Evolutionary conservation across 2,888 invertebrate species (phyloP).

Genomic region (Stegana nigrithorax): DNA sequence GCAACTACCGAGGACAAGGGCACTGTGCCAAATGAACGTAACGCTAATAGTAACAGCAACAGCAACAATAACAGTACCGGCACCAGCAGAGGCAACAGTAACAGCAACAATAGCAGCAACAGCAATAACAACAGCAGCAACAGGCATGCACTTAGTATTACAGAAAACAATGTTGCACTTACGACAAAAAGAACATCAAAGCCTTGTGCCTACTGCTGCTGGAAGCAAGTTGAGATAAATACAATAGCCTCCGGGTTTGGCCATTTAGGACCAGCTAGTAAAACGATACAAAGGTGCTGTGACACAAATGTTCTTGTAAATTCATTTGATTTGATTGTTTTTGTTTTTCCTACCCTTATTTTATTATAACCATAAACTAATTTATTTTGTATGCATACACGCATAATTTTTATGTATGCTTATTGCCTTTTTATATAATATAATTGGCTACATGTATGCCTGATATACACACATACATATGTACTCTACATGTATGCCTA

Average conservation of each 20-base stretch:
- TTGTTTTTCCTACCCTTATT: neutral
- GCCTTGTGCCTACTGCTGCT: conserved; percentile 75
- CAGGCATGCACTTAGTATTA: neutral
- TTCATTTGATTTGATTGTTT: neutral
- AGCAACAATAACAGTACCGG: neutral
- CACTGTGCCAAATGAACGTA: neutral
- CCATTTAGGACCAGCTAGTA: conserved; percentile 87
- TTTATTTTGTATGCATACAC: neutral
- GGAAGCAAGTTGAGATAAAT: conserved; percentile 95
- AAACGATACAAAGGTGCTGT: conserved; percentile 84
- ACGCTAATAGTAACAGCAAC: neutral
- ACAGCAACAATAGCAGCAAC: conserved; percentile 6
- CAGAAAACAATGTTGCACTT: neutral
- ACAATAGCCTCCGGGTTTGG: conserved; percentile 97
- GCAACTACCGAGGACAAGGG: neutral
- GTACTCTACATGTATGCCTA: neutral
- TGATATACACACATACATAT: neutral
- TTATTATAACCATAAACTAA: too few relatives aligned
- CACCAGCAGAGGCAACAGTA: neutral
- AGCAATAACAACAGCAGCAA: conserved; percentile 27
- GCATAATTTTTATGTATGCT: neutral
- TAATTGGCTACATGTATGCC: neutral
- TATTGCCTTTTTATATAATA: neutral
- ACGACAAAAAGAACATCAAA: conserved; percentile 26
- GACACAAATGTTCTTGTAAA: conserved; percentile 30